Evolutionary conservation across 2,888 invertebrate species (phyloP), one percentile per base, ranked within the genome.

Genomic region (Myathropa florea): DNA sequence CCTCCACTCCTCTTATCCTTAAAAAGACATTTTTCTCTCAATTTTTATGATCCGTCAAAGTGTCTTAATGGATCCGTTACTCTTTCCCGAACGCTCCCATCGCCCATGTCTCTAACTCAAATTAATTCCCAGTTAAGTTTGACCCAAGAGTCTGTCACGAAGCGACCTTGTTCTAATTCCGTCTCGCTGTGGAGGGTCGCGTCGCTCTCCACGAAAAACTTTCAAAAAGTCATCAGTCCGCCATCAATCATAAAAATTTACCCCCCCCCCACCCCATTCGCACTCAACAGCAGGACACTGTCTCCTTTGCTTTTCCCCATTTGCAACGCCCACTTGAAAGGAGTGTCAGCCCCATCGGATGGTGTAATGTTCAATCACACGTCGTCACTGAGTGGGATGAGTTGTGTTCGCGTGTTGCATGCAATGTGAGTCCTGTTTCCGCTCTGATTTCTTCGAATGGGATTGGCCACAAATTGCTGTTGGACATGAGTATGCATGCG

Each of bases 181-280:
- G 1, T 18, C 46, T 7, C 18, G 46, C 18, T 46, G 46, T 6
- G 6, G 9, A 33, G 7, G 33, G 9, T 14, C 33, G 9, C 6
- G n/a, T n/a, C n/a, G n/a, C n/a, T n/a, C n/a, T 57, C n/a, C 59
- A 70, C 57, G 39, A 28, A 21, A 28, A 71, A 28, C 24, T 39
- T 57, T 28, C 36, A 71, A 60, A 60, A 60, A 39, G 71, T 60
- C 71, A 71, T 71, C 60, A 60, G 36, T 12, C 26, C 21, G 18
- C 28, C 71, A 71, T 71, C 71, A 71, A 71, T 71, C 71, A 71
- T 71, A n/a, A 46, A 7, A 60, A 60, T 70, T 70, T 70, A 36
- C 57, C 36, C n/a, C 57, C n/a, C 36, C 4, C 33, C 2, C 23
- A n/a, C 24, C 24, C 61, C 57, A 3, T 57, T 4, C 9, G 9